phyloP scores from a whole-genome alignment of 2,113 vertebrate species.

The Rhabdomys dilectus region DNA sequence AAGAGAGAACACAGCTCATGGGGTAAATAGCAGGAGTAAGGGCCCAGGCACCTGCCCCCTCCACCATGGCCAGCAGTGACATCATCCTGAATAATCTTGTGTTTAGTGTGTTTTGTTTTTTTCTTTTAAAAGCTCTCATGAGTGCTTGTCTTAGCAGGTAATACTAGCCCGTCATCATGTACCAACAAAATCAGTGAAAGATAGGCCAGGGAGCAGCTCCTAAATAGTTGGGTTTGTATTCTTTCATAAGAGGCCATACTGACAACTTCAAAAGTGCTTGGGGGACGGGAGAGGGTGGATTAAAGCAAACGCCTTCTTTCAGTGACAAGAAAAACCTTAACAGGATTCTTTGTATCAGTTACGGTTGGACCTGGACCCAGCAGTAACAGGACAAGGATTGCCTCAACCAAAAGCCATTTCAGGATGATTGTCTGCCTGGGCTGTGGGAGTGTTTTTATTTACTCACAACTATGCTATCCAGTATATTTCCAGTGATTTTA shows the following conservation, averaged over 20 bases:
- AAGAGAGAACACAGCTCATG: not conserved
- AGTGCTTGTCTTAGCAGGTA: not conserved
- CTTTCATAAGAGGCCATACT: not conserved
- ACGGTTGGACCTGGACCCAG: not conserved
- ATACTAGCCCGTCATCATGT: not conserved
- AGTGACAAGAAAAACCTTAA: not conserved
- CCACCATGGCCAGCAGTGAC: not conserved
- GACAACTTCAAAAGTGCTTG: conserved; percentile 22
- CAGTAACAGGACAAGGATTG: not conserved
- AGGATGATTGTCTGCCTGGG: not conserved
- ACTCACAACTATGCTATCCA: not conserved
- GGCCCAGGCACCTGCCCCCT: too few relatives aligned
- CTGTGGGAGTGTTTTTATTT: not conserved
- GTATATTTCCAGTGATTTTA: not conserved
- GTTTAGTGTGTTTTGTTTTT: not conserved
- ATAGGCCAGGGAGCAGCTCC: not conserved
- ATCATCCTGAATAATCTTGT: not conserved
- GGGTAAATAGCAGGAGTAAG: not conserved
- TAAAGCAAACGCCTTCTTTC: conserved; percentile 46
- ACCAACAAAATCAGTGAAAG: not conserved
- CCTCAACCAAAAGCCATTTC: not conserved
- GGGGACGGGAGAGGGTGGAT: not conserved
- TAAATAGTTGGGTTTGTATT: not conserved
- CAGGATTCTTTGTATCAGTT: not conserved
- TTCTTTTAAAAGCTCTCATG: not conserved